Conservation (phyloP, 2,113 vertebrate genomes). For the Pygoscelis adeliae region DNA sequence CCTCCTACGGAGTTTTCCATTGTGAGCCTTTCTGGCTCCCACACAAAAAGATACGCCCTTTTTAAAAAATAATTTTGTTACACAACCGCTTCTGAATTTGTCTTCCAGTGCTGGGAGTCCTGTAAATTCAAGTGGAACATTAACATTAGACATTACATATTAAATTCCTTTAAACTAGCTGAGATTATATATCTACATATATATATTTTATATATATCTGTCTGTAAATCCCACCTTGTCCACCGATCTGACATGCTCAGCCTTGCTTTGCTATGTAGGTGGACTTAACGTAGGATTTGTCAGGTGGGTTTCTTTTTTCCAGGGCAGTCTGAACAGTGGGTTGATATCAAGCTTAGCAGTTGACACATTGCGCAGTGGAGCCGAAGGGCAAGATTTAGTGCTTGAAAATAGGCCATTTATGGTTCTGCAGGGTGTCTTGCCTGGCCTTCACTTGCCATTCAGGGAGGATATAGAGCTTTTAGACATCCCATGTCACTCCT, state of each 20-base stretch:
- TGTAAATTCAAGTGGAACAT: not conserved
- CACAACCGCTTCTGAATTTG: not conserved
- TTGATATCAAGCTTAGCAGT: not conserved
- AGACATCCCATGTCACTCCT: not conserved
- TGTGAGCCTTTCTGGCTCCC: not conserved
- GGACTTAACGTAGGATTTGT: fast-evolving
- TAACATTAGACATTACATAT: not conserved
- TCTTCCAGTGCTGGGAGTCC: not conserved
- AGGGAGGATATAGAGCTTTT: not conserved
- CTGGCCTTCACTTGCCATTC: not conserved
- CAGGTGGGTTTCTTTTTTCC: not conserved
- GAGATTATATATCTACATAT: not conserved
- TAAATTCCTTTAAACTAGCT: not conserved
- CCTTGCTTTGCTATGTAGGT: not conserved
- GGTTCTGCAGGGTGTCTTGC: not conserved
- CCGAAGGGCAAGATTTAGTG: not conserved
- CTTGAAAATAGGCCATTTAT: not conserved
- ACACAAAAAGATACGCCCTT: not conserved
- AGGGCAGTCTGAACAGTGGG: not conserved
- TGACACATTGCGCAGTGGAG: not conserved
- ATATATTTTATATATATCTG: too few relatives aligned
- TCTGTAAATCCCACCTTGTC: not conserved
- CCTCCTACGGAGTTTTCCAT: not conserved
- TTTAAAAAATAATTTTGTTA: not conserved
- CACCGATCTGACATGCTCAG: not conserved